Base-by-base conservation (phyloP, 2,797 vertebrate genomes). In the Gobionotothen gibberifrons region DNA sequence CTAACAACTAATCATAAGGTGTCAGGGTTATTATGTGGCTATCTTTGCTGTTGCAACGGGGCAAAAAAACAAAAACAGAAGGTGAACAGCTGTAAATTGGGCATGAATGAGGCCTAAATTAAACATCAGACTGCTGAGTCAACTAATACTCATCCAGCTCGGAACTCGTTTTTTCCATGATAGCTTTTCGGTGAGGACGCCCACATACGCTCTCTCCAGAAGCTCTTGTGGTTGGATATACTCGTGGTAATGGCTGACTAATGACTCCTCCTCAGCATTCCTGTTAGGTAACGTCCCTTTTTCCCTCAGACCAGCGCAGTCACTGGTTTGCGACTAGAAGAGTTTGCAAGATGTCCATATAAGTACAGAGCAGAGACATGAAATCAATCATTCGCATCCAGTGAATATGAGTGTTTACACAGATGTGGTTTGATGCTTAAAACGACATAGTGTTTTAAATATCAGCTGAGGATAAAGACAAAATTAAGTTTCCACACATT, bases 211-310 rank as follows among this genome's bases (percentile, higher is more conserved):
- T 1, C 44, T 67, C 72, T 51, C 73, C 77, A 82, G 81, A 85
- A 63, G 48, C 69, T 69, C 53, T 74, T 78, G 88, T 84, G 89
- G 87, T 87, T 44, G 77, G 77, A 75, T 83, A 74, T 79, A 76
- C 73, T 87, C 86, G 92, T 76, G 91, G 89, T 84, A 61, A 73
- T 39, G 69, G 69, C 81, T 56, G 60, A 72, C 74, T 85, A 79
- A 90, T 81, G 83, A 83, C 83, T 79, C 51, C 83, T 84, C 78
- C 74, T 76, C 78, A 69, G 76, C 87, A 94, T 94, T 94, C 91
- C 87, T 81, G 54, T 74, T 22, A 52, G 66, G 57, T 72, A 85
- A 89, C 74, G 71, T 84, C 62, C 55, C 60, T 81, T 91, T 92
- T 89, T 82, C 89, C 83, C 51, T 84, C 53, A 36, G 2, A 75